These are phyloP conservation scores for Dromococcyx pavoninus DNA, from an alignment of 2,797 vertebrate species.

Conservation along the genomic window DNA sequence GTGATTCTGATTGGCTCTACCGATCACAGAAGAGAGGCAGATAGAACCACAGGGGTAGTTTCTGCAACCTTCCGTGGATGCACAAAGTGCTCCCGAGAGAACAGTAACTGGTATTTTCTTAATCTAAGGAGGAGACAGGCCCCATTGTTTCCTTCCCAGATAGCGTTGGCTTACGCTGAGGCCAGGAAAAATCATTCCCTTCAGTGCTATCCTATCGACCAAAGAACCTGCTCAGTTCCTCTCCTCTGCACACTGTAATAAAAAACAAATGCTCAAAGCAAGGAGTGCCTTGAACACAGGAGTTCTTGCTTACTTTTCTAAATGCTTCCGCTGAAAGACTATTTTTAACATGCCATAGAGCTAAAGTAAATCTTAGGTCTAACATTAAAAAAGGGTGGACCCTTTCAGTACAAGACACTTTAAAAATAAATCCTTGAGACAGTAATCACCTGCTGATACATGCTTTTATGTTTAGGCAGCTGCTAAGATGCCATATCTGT, in stretches of 20 bases:
- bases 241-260: background rate
- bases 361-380: background rate
- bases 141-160: constrained; percentile 13
- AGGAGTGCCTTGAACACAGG: background rate
- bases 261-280: constrained; percentile 24
- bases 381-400: background rate
- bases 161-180: background rate
- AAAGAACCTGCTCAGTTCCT: constrained; percentile 13
- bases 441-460: constrained; percentile 43
- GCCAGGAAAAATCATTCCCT: background rate
- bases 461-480: constrained; percentile 50
- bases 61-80: background rate
- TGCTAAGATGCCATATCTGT: constrained; percentile 58
- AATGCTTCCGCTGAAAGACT: background rate
- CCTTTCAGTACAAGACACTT: background rate
- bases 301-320: background rate
- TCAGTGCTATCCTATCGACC: background rate
- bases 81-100: background rate
- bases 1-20: background rate
- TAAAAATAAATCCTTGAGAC: constrained; percentile 43
- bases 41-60: background rate
- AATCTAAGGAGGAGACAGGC: background rate
- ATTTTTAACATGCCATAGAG: background rate
- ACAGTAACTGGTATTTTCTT: background rate
- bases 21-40: background rate